Evolutionary conservation across 2,113 vertebrate species (phyloP).

Genomic region (Pimephales promelas): DNA sequence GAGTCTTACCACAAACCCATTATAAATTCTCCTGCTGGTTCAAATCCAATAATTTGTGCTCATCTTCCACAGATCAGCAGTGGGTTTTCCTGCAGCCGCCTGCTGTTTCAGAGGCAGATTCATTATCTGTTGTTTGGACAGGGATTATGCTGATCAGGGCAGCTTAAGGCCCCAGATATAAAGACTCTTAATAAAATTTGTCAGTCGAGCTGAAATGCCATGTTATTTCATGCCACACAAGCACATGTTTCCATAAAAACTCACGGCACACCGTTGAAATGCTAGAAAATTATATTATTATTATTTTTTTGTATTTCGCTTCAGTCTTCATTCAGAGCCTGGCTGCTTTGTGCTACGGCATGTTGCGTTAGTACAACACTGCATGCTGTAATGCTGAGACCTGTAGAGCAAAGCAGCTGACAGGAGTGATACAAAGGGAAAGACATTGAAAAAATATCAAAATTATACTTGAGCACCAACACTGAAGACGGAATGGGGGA

Average conservation of each 20-base stretch:
- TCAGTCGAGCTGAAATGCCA: slow-evolving; percentile 66
- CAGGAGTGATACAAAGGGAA: neutral
- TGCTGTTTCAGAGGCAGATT: slow-evolving; percentile 69
- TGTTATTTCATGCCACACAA: slow-evolving; percentile 66
- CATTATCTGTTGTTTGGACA: slow-evolving; percentile 80
- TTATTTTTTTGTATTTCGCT: neutral
- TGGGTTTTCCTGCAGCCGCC: slow-evolving; percentile 61
- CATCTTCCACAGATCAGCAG: slow-evolving; percentile 62
- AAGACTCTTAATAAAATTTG: slow-evolving; percentile 79
- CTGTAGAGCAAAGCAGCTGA: neutral
- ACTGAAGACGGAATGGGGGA: neutral
- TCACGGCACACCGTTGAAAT: slow-evolving; percentile 1
- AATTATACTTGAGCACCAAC: too few relatives aligned
- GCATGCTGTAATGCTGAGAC: slow-evolving; percentile 4
- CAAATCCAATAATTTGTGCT: slow-evolving; percentile 78
- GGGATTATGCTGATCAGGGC: slow-evolving; percentile 77
- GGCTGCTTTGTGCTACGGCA: neutral
- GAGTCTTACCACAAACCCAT: slow-evolving; percentile 74
- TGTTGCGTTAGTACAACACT: neutral
- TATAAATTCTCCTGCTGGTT: slow-evolving; percentile 74
- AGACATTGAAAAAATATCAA: neutral
- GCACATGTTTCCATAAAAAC: slow-evolving; percentile 16
- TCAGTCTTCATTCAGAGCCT: slow-evolving; percentile 1
- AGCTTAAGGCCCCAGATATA: slow-evolving; percentile 73
- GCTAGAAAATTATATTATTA: neutral